Evolutionary conservation across 2,888 invertebrate genomes (phyloP).

Genomic region (Chesias legatella): DNA sequence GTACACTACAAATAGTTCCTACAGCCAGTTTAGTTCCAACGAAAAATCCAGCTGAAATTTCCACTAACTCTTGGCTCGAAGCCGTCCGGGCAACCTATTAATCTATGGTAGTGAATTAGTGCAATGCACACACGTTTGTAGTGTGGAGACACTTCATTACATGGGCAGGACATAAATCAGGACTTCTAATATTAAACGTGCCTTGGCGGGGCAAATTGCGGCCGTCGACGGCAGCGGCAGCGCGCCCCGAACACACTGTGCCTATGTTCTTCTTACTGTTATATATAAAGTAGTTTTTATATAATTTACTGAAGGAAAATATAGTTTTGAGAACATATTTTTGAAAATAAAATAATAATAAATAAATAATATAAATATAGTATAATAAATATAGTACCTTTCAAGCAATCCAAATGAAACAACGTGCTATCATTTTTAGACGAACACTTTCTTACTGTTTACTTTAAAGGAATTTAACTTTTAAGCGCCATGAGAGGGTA

Average conservation of each 20-base stretch:
- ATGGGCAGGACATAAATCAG: constrained; percentile 76
- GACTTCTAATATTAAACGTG: constrained; percentile 81
- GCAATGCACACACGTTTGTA: constrained; percentile 72
- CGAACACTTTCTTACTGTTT: too few species aligned
- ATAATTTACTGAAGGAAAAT: too few species aligned
- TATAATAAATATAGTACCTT: too few species aligned
- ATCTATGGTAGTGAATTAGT: constrained; percentile 74
- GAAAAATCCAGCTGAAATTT: constrained; percentile 16
- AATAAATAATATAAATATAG: too few species aligned
- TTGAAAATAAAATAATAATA: too few species aligned
- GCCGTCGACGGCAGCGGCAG: constrained; percentile 26
- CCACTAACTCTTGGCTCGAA: constrained; percentile 17
- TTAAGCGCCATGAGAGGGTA: too few species aligned
- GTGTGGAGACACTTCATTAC: constrained; percentile 78
- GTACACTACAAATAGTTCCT: too few species aligned
- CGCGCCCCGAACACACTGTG: constrained; percentile 13
- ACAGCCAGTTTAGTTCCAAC: background rate
- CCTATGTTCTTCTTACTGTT: constrained; percentile 16
- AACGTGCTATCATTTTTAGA: too few species aligned
- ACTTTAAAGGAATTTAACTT: too few species aligned
- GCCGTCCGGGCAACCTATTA: constrained; percentile 46
- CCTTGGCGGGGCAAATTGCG: constrained; percentile 76
- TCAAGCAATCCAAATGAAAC: too few species aligned
- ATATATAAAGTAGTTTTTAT: constrained; percentile 1
- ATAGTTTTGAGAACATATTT: too few species aligned